Conservation (phyloP, 2,797 vertebrate species). For the Sebastes iracundus region DNA sequence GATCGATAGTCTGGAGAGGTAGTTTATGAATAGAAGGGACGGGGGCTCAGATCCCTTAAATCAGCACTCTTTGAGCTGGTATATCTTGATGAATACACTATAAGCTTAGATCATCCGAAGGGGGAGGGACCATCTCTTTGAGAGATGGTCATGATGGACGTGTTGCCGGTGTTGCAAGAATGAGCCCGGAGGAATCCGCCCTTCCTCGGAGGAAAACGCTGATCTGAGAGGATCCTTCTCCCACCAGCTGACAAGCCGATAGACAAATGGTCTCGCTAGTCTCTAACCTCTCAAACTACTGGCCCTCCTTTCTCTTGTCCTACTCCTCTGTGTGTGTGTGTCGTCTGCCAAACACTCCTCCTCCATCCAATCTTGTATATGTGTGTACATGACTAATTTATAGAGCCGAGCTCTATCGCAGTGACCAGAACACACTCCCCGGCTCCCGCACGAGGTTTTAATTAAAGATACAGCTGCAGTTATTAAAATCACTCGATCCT, state of each 20-base stretch:
- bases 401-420: conserved; percentile 40
- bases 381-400: conserved; percentile 56
- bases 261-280: conserved; percentile 70
- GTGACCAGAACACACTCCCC: conserved; percentile 54
- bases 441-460: conserved; percentile 50
- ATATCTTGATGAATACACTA: conserved; percentile 44
- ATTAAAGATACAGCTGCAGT: conserved; percentile 62
- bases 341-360: conserved; percentile 26
- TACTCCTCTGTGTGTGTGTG: conserved; percentile 6
- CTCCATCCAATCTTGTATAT: conserved; percentile 8
- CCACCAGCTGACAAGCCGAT: conserved; percentile 66
- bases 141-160: conserved; percentile 67
- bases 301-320: conserved; percentile 36
- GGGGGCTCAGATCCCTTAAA: conserved; percentile 32
- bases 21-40: conserved; percentile 50
- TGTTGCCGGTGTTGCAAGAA: conserved; percentile 70
- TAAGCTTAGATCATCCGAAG: conserved; percentile 31
- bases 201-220: conserved; percentile 68
- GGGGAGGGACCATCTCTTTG: conserved; percentile 45
- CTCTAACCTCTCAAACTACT: conserved; percentile 66
- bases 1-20: conserved; percentile 59
- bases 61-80: conserved; percentile 54
- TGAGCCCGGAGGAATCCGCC: conserved; percentile 47
- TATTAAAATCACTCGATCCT: conserved; percentile 44
- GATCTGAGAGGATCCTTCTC: conserved; percentile 70